Evolutionary conservation across 2,797 vertebrate species (phyloP).

Genomic region (Propithecus perrieri): DNA sequence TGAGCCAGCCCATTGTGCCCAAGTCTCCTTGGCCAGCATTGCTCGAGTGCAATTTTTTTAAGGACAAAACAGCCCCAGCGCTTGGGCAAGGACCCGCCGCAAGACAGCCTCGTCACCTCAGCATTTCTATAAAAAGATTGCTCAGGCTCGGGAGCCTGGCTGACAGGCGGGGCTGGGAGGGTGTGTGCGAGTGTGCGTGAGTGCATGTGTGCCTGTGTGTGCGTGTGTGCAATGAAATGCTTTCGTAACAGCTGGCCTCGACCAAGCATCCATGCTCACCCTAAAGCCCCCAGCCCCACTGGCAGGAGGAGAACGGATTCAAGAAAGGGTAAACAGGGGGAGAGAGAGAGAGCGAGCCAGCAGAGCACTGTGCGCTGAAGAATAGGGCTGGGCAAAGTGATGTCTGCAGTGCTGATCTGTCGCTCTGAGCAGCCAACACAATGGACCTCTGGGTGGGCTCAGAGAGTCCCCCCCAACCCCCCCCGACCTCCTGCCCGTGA

Average conservation of each 20-base stretch:
- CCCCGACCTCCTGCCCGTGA: conserved; percentile 66
- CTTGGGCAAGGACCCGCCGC: conserved; percentile 37
- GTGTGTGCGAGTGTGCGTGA: neutral
- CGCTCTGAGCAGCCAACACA: conserved; percentile 66
- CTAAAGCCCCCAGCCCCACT: conserved; percentile 35
- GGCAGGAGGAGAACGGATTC: conserved; percentile 26
- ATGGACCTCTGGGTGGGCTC: conserved; percentile 75
- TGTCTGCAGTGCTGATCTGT: conserved; percentile 54
- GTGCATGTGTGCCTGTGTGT: neutral
- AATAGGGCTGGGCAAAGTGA: conserved; percentile 59
- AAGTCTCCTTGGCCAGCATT: neutral
- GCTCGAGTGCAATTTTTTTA: neutral
- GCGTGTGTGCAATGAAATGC: neutral
- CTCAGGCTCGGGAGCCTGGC: conserved; percentile 53
- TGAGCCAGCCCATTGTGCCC: neutral
- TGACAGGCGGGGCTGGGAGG: conserved; percentile 58
- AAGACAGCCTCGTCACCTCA: conserved; percentile 68
- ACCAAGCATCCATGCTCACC: conserved; percentile 54
- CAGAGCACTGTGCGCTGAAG: neutral
- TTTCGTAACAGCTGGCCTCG: conserved; percentile 55
- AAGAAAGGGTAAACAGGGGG: neutral
- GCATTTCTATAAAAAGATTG: conserved; percentile 77
- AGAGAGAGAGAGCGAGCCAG: neutral
- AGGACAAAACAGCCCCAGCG: conserved; percentile 52
- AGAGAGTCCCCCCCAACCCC: neutral